Conservation (phyloP, 2,888 invertebrate genomes). For the Lepidocyrtinus sp. region DNA sequence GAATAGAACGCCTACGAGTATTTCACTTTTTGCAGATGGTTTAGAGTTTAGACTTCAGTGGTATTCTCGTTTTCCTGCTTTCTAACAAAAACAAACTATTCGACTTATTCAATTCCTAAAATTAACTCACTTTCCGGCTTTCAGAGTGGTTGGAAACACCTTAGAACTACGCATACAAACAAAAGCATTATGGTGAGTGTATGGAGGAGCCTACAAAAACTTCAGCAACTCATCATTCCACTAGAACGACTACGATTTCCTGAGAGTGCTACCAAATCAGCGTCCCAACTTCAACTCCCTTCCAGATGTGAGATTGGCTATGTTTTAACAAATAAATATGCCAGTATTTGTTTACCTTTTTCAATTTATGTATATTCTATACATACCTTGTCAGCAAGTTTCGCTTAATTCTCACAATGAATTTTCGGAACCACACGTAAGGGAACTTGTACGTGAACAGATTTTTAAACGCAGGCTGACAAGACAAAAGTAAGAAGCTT, state of each 20-base stretch:
- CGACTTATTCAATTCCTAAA: conserved; percentile 21
- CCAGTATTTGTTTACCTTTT: conserved; percentile 53
- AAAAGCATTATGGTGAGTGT: background rate
- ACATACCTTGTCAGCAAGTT: background rate
- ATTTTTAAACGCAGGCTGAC: background rate
- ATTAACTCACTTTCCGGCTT: conserved; percentile 5
- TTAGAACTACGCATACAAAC: background rate
- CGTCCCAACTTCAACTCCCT: background rate
- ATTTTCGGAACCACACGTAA: background rate
- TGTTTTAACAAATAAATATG: conserved; percentile 52
- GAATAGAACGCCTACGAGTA: conserved; percentile 4
- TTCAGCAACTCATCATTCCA: background rate
- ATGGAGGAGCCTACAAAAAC: background rate
- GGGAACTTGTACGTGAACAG: background rate
- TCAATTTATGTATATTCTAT: conserved; percentile 21
- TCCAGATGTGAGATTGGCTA: conserved; percentile 29
- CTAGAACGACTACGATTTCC: conserved; percentile 3
- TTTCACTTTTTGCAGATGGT: no score
- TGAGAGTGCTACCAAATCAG: background rate
- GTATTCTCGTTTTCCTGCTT: conserved; percentile 4
- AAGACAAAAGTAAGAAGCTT: background rate
- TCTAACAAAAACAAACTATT: conserved; percentile 20
- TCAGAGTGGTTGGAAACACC: background rate
- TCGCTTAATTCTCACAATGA: background rate
- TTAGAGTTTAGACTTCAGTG: no score